Evolutionary conservation across 1,140 invertebrate genomes (phyloP), one percentile per base, ranked within the genome.

Genomic region (Sogatella furcifera): DNA sequence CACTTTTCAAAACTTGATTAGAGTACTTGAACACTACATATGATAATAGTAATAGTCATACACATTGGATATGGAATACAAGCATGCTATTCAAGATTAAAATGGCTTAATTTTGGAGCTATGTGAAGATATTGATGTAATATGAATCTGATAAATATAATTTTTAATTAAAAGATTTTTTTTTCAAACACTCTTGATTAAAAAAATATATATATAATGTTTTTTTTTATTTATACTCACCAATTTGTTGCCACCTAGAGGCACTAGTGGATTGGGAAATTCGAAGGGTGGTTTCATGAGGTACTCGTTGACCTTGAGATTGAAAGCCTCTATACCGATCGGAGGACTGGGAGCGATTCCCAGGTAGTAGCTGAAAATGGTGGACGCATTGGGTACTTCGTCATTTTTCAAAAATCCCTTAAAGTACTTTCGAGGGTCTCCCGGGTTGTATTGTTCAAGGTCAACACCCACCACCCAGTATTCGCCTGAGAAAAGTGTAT

Each of bases 381-480:
- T 72, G 21, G 78, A 72, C 0, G 78, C 76, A 4, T 70, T 68
- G 17, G 79, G 77, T 44, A 81, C 76, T 5, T 76, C 76, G 43
- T 82, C 74, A 60, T 86, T 83, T 42, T 81, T 73, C 38, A 90
- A 74, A 0, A 91, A 76, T 2, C 87, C 88, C 9, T 81, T 76
- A 0, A 93, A 78, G 75, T 89, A 93, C 58, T 84, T 85, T 31
- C 80, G 77, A 0, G 91, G 89, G 55, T 84, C 78, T 3, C 83
- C 77, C 4, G 80, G 73, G 65, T 92, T 87, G 72, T 92, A 94
- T 65, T 90, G 87, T 68, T 92, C 89, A 2, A 91, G 84, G 68
- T 95, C 90, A 5, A 97, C 86, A 13, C 92, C 93, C 19, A 96
- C 84, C 4, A 94, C 89, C 66, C 89, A 89, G 71, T 96, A 95